Evolutionary conservation across 2,113 vertebrate genomes (phyloP), one percentile per base, ranked within the genome.

Genomic region (Psilopogon haemacephalus): DNA sequence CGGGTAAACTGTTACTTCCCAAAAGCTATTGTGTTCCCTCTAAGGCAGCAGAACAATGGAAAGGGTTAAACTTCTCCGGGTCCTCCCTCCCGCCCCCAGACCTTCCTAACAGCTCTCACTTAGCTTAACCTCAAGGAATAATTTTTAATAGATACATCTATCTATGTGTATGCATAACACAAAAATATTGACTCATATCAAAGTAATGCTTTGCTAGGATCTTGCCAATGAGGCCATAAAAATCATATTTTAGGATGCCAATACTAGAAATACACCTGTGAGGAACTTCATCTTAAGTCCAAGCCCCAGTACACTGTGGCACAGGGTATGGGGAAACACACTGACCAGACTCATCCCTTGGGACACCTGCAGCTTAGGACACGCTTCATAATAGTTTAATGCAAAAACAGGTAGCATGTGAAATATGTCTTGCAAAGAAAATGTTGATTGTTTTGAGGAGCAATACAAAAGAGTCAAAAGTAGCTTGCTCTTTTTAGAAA

Each of bases 301-400:
- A 40, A 74, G 58, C n/a, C 15, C 19, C 24, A 64, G 26, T 6
- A 20, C 0, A 0, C 6, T 0, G 0, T 13, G 42, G 12, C 2
- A 5, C 38, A 56, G 50, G 54, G 59, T 28, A 28, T 1, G 7
- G 75, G 30, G n/a, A n/a, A 12, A 15, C 5, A 9, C 24, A 17
- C 38, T 10, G 33, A 30, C 28, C 21, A 3, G 3, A 35, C 21
- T 52, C 37, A 3, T 15, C 15, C 9, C 26, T 40, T 1, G 6
- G 85, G 73, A 73, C 46, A 40, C 32, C 28, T 3, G 0, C 11
- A 27, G 44, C 67, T 72, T 17, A 33, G 16, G 27, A 62, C 35
- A 62, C 0, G 0, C 7, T 42, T 58, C 2, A 0, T 15, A 17
- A 35, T 30, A 77, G 35, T 12, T 55, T 28, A 48, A 48, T 23